Evolutionary conservation across 2,797 vertebrate genomes (phyloP), one percentile per base, ranked within the genome.

Genomic region (Zenarchopterus dispar): DNA sequence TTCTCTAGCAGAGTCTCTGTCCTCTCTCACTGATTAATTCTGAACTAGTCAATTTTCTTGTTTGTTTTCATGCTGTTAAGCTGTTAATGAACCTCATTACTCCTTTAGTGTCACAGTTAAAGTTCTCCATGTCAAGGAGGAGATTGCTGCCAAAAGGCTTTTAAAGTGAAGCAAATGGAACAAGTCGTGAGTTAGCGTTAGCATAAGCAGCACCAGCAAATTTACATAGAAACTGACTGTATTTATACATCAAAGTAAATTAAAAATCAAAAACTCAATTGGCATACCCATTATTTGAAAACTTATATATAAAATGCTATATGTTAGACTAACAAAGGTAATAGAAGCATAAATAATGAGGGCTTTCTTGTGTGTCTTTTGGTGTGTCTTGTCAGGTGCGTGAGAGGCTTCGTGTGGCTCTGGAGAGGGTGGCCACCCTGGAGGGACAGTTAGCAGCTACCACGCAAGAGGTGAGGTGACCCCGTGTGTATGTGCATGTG

Each of bases 351-450:
- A 19, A 8, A 46, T 18, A 49, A 11, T 19, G n/a, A 59, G 23
- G 17, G 45, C 1, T 21, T 45, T 45, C 8, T 10, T 24, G 13
- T 71, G 44, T 70, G 45, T 70, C 15, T 54, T 11, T 13, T 24
- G 39, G 4, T 67, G 33, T 59, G 42, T 64, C 70, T 28, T 56
- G 1, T 59, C 86, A 99, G 97, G 97, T 99, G 67, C 95, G 97
- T 71, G 97, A 99, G 82, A 94, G 96, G 62, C 90, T 99, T 67
- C 93, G 96, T 67, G 95, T 96, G 55, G 94, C 97, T 26, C 88
- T 99, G 57, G 97, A 98, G 87, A 91, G 96, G 72, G 96, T 98
- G 53, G 89, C 95, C 42, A 94, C 94, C 51, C 83, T 99, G 87
- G 97, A 99, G 84, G 96, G 95, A 81, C 96, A 99, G 84, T 90